Base-by-base conservation (phyloP, 1,140 invertebrate genomes). In the Drosophila eugracilis region DNA sequence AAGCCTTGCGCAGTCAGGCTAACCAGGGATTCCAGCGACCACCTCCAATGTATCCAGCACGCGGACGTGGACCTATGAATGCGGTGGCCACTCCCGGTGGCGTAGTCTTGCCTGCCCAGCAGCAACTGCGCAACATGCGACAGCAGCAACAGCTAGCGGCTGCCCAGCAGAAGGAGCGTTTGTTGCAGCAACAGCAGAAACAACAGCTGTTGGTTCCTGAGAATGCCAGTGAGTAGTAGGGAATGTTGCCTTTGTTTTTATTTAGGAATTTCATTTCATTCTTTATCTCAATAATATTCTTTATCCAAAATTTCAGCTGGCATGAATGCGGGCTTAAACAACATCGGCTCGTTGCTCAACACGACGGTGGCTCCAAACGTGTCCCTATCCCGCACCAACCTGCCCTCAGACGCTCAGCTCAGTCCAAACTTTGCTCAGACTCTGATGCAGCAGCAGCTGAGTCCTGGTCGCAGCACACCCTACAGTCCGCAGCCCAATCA, bases 341-440 rank as follows among this genome's bases (percentile, higher is more conserved):
- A 95, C 90, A 95, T 97, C 70, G 94, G 95, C 90, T 95, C 94
- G 57, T 92, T 97, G 74, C 92, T 97, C 66, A 97, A 96, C 89
- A 95, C 94, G n/a, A 94, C 95, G 17, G 95, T 96, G 62, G 95
- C 96, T 17, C 96, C 95, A 6, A 97, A 97, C 92, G 96, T 97
- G 6, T 95, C 96, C 22, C 91, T 93, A 26, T 92, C 96, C 92
- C 93, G 95, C 65, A 94, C 93, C 22, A 95, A 94, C 92, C 93
- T 95, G 72, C 90, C 91, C n/a, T 93, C 95, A 74, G 95, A 96
- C 90, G 94, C 95, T 17, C 95, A 96, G 92, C 92, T 95, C 32
- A 95, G 95, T 75, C 95, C 95, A 26, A 93, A 93, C 81, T 95
- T 94, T 90, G 75, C 91, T 9, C 91, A 91, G 53, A 84, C 69